Conservation (phyloP, 1,140 invertebrate genomes). For the Zaprionus kolodkinae region DNA sequence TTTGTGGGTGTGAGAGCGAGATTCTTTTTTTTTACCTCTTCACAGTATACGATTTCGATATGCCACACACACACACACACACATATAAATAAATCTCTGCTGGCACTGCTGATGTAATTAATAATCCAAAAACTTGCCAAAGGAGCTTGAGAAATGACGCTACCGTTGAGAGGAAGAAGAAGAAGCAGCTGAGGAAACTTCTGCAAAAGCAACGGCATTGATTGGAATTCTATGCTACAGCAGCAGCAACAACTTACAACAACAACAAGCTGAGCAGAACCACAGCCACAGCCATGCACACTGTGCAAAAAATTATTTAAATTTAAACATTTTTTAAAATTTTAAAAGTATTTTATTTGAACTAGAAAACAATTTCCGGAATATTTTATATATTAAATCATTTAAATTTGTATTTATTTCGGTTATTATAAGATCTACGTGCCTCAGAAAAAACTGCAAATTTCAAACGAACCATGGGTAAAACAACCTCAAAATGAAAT, state of each 20-base stretch:
- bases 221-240: conserved; percentile 55
- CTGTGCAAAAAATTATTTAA: no score
- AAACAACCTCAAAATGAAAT: no score
- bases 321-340: no score
- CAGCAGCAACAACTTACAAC: conserved; percentile 1
- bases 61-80: conserved; percentile 50
- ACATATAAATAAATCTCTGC: conserved; percentile 53
- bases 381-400: no score
- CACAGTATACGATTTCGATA: conserved; percentile 74
- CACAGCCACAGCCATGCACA: conserved; percentile 47
- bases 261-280: background rate
- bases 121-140: conserved; percentile 76
- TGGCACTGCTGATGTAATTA: conserved; percentile 68
- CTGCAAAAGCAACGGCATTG: conserved; percentile 40
- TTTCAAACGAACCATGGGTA: no score
- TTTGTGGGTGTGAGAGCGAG: conserved; percentile 10
- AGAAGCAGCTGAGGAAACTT: conserved; percentile 23
- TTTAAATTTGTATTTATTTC: no score
- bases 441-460: no score
- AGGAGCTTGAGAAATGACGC: conserved; percentile 74
- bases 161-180: conserved; percentile 40
- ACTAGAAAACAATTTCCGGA: no score
- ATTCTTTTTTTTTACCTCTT: conserved; percentile 12
- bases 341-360: no score
- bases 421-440: no score